Base-by-base conservation (phyloP, 2,113 vertebrate species). In the Neotragus moschatus region DNA sequence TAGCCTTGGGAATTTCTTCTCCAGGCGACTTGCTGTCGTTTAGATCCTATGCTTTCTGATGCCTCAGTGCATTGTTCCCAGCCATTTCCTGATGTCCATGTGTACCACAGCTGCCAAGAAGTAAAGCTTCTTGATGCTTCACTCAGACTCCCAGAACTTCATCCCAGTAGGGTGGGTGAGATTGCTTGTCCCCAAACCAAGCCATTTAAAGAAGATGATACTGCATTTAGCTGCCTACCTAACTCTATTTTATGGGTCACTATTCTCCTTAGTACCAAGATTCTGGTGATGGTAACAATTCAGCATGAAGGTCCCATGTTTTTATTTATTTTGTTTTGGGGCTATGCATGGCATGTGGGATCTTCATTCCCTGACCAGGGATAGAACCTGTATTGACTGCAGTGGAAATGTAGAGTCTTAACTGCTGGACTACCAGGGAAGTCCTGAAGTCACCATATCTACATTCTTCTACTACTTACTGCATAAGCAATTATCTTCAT, bases 41-140 rank as follows among this genome's bases (percentile, higher is more conserved):
- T 75, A 87, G 73, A 77, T 14, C 1, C 45, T 61, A 3, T 4
- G 16, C 56, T 84, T 39, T 36, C n/a, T 51, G 51, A 84, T 16
- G 23, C 39, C 3, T 66, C 10, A 33, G 10, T 0, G 30, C 16
- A 0, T 7, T 51, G 33, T 61, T 45, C 61, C 33, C 25, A 47
- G 28, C 25, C 25, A 13, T n/a, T 80, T 94, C 43, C 2, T 19
- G 26, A 75, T 30, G 55, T 4, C 1, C 28, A 0, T 4, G 16
- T 12, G 11, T 21, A 58, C 9, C 39, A 56, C 5, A 21, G 19
- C 3, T 19, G 25, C 49, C 53, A 86, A 84, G 56, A 58, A 85
- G 0, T 1, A n/a, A n/a, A n/a, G n/a, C n/a, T n/a, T n/a, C n/a
- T n/a, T n/a, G 3, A 16, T 1, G 17, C 25, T 55, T 91, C 33